Conservation (phyloP, 2,888 invertebrate genomes). For the Sussaba pulchella region DNA sequence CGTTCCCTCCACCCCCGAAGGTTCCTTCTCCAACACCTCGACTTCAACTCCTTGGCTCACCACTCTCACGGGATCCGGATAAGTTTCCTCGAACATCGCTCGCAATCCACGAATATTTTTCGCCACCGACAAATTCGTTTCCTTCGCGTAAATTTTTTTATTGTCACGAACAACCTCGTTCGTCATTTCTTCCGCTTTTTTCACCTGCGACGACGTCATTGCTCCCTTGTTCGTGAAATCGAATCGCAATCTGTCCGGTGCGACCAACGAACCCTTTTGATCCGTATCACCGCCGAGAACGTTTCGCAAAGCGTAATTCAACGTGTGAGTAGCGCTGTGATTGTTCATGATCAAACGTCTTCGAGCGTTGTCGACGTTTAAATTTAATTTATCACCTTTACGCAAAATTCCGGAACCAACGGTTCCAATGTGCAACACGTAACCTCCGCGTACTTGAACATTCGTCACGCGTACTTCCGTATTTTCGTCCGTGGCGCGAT, state of each 20-base stretch:
- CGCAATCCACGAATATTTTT: conserved; percentile 96
- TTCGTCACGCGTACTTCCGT: conserved; percentile 96
- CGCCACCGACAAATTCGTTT: conserved; percentile 92
- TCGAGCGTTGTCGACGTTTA: conserved; percentile 93
- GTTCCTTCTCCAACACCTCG: conserved; percentile 94
- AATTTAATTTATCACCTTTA: conserved; percentile 93
- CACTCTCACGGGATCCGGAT: conserved; percentile 97
- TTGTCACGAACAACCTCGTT: conserved; percentile 91
- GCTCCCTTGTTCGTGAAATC: conserved; percentile 98
- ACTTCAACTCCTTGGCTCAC: conserved; percentile 97
- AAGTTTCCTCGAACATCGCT: conserved; percentile 99
- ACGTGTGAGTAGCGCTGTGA: conserved; percentile 98
- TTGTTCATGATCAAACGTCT: conserved; percentile 98
- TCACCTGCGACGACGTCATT: conserved; percentile 94
- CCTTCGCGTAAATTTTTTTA: conserved; percentile 94
- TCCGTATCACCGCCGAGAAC: conserved; percentile 96
- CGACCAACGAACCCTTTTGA: conserved; percentile 98
- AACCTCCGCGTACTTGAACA: conserved; percentile 98
- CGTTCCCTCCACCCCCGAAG: conserved; percentile 91
- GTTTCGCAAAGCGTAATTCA: conserved; percentile 96
- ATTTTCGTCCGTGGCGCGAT: conserved; percentile 88
- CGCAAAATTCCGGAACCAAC: conserved; percentile 92
- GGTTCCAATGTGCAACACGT: conserved; percentile 96
- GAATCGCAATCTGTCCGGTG: conserved; percentile 98
- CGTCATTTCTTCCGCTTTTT: conserved; percentile 92